Base-by-base conservation (phyloP, 2,888 invertebrate species). In the Caenorhabditis macrosperma region DNA sequence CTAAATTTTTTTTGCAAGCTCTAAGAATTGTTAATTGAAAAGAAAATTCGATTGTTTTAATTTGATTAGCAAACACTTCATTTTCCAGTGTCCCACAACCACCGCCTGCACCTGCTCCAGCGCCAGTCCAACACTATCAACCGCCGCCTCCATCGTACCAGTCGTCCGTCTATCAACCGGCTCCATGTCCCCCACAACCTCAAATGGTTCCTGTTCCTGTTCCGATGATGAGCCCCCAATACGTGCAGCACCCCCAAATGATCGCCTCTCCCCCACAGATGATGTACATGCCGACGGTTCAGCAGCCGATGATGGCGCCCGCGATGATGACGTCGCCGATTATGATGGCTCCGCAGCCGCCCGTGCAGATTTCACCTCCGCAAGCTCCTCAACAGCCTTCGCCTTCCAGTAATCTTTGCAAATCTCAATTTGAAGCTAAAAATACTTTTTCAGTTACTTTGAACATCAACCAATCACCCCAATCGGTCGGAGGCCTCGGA, bases 161-260 rank as follows among this genome's bases (percentile, higher is more conserved):
- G 10, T 35, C 71, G n/a, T 46, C 54, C 33, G 55, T 55, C 30
- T 63, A 74, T 57, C 55, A 57, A 20, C 22, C 41, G 4, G 41
- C 30, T 64, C 64, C 20, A 50, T 26, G 12, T 26, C 63, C 33
- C 4, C 44, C 66, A 20, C 66, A 67, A 10, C 54, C 54, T 30
- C 69, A 35, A 41, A 20, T 61, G 33, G 44, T 22, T n/a, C 69
- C 59, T 12, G 33, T 35, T 0, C 33, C 68, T 6, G 59, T 68
- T 48, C 59, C 68, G 5, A 46, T 57, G 60, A 20, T 69, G 20
- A 10, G 10, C 17, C 69, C 57, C n/a, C 68, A 68, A 46, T 67
- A 67, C 17, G n/a, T n/a, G n/a, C n/a, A n/a, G n/a, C 75, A 59
- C 26, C 75, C 46, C 22, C 75, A 50, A 12, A 54, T 54, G 63